Percentiles rank a stretch among this genome's conserved stretches.
Evolutionary conservation across 1,140 invertebrate genomes (phyloP).

Genomic region (Pemphigus obesinymphae): DNA sequence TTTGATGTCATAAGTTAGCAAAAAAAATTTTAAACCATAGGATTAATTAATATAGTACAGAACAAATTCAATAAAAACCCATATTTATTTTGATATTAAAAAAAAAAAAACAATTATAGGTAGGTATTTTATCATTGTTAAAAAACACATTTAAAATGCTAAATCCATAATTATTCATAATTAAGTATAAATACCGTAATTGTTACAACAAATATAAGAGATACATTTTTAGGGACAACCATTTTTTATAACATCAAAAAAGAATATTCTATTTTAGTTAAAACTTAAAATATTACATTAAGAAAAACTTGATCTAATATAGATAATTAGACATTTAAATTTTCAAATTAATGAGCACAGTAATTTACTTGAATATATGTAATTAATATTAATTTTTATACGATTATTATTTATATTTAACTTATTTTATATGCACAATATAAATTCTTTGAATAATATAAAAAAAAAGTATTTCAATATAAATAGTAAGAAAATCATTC

Average conservation of each 20-base stretch:
- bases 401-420: not conserved
- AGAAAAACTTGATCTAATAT: too few species aligned
- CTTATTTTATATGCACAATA: not conserved
- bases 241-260: not conserved
- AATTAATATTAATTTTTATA: not conserved
- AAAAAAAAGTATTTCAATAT: not conserved
- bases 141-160: slow-evolving; percentile 8
- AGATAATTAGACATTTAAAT: not conserved
- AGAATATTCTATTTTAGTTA: not conserved
- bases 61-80: not conserved
- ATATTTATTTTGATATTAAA: not conserved
- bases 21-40: too few species aligned
- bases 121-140: not conserved
- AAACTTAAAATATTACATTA: too few species aligned
- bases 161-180: slow-evolving; percentile 1
- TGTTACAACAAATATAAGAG: not conserved
- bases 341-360: not conserved
- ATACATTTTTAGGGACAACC: not conserved
- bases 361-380: not conserved
- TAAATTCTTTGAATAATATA: not conserved
- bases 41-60: not conserved
- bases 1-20: too few species aligned
- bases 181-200: slow-evolving; percentile 16
- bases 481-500: not conserved
- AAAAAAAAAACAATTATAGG: not conserved